These are phyloP conservation scores for Diprion similis DNA, from an alignment of 1,140 invertebrate species.

Conservation along the genomic window DNA sequence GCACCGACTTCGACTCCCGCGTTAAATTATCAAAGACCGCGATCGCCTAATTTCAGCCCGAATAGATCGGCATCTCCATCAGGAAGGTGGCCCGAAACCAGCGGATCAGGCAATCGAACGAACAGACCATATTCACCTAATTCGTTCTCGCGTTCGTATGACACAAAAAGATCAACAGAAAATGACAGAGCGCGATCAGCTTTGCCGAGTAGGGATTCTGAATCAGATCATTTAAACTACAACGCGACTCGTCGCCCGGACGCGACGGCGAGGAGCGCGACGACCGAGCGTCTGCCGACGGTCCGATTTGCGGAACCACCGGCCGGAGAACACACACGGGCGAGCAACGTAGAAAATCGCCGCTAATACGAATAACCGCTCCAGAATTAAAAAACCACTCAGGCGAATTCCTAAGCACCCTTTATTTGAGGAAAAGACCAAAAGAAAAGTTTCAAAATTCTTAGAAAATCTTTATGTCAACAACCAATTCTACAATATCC, in stretches of 20 bases:
- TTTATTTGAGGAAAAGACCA: no score
- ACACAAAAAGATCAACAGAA: neutral
- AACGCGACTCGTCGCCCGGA: neutral
- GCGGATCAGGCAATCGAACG: neutral
- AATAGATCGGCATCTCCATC: no score
- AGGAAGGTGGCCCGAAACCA: neutral
- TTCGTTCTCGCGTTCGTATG: neutral
- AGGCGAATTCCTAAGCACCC: neutral
- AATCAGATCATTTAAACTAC: neutral
- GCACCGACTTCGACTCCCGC: no score
- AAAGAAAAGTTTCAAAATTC: no score
- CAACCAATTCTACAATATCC: conserved; percentile 41
- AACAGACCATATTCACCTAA: neutral
- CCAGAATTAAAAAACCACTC: neutral
- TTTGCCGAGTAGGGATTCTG: neutral
- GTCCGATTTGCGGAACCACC: neutral
- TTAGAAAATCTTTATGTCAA: no score
- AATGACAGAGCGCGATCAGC: neutral
- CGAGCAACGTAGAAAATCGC: neutral
- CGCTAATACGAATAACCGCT: neutral
- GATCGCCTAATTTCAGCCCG: neutral
- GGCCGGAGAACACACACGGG: neutral
- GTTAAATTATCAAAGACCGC: neutral
- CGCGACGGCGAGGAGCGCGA: neutral
- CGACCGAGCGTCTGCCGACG: neutral